Conservation (phyloP, 2,888 invertebrate species). For the Netelia melanura region DNA sequence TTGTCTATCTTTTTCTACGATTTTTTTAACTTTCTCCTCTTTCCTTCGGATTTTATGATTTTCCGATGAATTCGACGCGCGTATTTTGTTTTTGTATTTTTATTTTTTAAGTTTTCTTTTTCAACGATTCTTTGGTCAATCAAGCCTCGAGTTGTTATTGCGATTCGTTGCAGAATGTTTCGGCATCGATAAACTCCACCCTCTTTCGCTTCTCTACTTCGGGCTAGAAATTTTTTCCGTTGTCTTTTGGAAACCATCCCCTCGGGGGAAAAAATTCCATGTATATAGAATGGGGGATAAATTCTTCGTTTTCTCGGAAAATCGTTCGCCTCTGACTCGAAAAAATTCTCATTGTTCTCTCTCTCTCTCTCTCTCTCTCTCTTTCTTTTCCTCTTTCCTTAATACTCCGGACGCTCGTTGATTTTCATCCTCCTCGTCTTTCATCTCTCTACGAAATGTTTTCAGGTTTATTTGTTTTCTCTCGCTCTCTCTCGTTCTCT, state of each 20-base stretch:
- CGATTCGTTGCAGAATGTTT: no score
- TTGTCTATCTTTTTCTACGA: neutral
- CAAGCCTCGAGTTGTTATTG: no score
- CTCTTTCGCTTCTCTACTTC: no score
- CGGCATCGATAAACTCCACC: no score
- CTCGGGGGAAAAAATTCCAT: no score
- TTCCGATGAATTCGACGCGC: no score
- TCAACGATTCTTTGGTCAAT: no score
- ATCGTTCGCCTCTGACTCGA: conserved; percentile 22
- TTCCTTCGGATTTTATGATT: no score
- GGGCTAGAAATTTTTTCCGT: no score
- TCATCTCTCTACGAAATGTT: conserved; percentile 29
- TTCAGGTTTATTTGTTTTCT: neutral
- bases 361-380: conserved; percentile 24
- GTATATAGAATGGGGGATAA: neutral
- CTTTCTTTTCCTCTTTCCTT: conserved; percentile 40
- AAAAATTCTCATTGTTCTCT: conserved; percentile 22
- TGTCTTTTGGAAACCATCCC: no score
- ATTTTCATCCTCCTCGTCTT: conserved; percentile 47
- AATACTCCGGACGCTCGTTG: conserved; percentile 26
- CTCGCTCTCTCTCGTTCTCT: neutral
- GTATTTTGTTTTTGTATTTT: no score
- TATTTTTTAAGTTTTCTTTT: no score
- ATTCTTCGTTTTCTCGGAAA: conserved; percentile 36
- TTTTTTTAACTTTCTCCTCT: neutral